These are phyloP conservation scores for Neoniphon sammara DNA, from an alignment of 2,797 vertebrate species.

Conservation along the genomic window DNA sequence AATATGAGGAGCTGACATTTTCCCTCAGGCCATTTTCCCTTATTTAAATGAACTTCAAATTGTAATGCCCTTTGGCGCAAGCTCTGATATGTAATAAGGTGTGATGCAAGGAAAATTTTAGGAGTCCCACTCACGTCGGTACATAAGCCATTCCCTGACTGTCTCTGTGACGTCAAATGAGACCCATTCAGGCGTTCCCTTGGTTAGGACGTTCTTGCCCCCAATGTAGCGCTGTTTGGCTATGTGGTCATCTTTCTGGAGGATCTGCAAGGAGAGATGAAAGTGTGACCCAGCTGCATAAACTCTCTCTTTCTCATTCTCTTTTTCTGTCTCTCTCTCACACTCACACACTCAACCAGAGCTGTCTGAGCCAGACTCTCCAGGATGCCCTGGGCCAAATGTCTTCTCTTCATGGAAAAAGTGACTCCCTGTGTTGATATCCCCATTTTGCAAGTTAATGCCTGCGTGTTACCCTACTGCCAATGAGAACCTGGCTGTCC, in stretches of 20 bases:
- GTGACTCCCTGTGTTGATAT: constrained; percentile 84
- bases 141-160: constrained; percentile 94
- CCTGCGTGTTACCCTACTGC: constrained; percentile 78
- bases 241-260: constrained; percentile 92
- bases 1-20: constrained; percentile 42
- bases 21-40: constrained; percentile 39
- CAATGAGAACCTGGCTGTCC: constrained; percentile 78
- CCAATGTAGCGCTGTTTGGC: constrained; percentile 96
- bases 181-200: constrained; percentile 93
- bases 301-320: constrained; percentile 58
- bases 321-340: constrained; percentile 7
- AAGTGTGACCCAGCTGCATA: constrained; percentile 80
- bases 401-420: constrained; percentile 85
- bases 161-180: constrained; percentile 97
- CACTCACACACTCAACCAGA: constrained; percentile 65
- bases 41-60: constrained; percentile 30
- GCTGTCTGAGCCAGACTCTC: constrained; percentile 83
- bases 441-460: constrained; percentile 83
- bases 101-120: constrained; percentile 31
- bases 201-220: constrained; percentile 94
- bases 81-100: constrained; percentile 41
- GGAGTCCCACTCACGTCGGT: constrained; percentile 87
- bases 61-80: constrained; percentile 26
- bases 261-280: constrained; percentile 85
- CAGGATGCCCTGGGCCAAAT: constrained; percentile 83